Base-by-base conservation (phyloP, 2,797 vertebrate species). In the Urosaurus nigricauda region DNA sequence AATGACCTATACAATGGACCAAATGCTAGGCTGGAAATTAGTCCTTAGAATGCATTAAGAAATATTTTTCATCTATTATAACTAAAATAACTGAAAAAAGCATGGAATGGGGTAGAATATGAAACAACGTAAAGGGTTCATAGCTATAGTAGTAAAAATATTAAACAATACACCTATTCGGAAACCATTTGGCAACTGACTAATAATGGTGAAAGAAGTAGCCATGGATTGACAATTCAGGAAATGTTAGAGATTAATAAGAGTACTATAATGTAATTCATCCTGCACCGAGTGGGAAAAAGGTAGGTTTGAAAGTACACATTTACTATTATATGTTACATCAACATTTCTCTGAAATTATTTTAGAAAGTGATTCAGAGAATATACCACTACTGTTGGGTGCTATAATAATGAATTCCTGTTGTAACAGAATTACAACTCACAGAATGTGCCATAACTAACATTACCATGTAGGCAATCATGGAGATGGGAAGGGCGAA, bases 1-100 rank as follows among this genome's bases (percentile, higher is more conserved):
- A 88, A 92, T 93, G 84, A 87, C 65, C 85, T 90, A 56, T 89
- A 86, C 0, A 19, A 0, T 83, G 56, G 80, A 53, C 74, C 35
- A 65, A 92, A 88, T 35, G 24, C 8, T 26, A 83, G 58, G 65
- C 73, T 78, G 79, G 47, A 83, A 85, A 82, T 43, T 65, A 89
- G 16, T 35, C 53, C 87, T 0, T 78, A 88, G 12, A 60, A 43
- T 60, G 58, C 63, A 4, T 1, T n/a, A 21, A 13, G 51, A 85
- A 79, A 82, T 53, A 0, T 2, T 0, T 5, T 86, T 89, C 74
- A 21, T 91, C 84, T 90, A 77, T n/a, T 53, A 74, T 68, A 56
- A 24, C 87, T 43, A 82, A 78, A 88, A 83, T 1, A 37, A 88
- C 58, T 37, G 2, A n/a, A 65, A n/a, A 90, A 3, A 2, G 88